These are phyloP conservation scores for Megalopta genalis DNA, from an alignment of 1,140 invertebrate genomes.

Conservation along the genomic window DNA sequence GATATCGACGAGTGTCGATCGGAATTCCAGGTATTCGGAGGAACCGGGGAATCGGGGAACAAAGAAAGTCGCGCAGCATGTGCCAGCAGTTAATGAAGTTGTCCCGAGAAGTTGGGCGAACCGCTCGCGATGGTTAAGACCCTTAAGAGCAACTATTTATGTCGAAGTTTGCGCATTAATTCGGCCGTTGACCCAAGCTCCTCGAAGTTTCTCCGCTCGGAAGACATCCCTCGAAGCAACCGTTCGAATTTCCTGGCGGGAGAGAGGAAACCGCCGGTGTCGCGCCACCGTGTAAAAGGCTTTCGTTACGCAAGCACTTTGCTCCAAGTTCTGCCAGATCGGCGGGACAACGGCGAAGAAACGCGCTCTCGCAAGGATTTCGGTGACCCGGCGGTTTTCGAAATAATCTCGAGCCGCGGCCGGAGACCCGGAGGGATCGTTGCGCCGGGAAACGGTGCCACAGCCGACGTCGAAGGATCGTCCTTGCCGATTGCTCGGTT, in stretches of 20 bases:
- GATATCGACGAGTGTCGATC: neutral
- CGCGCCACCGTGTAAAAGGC: constrained; percentile 54
- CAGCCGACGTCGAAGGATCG: constrained; percentile 37
- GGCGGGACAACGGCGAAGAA: constrained; percentile 13
- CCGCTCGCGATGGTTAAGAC: constrained; percentile 66
- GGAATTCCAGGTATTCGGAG: neutral
- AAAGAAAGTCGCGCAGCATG: constrained; percentile 43
- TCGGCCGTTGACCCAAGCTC: constrained; percentile 61
- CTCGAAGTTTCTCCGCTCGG: constrained; percentile 48
- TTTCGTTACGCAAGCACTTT: constrained; percentile 56
- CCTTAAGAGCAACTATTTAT: constrained; percentile 64
- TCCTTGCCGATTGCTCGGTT: constrained; percentile 19
- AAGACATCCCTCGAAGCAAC: constrained; percentile 66
- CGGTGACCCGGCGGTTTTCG: constrained; percentile 28
- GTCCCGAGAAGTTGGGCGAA: constrained; percentile 51
- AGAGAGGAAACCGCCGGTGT: constrained; percentile 40
- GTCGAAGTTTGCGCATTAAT: constrained; percentile 68
- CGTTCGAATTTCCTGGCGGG: constrained; percentile 56
- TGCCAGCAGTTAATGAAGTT: constrained; percentile 61
- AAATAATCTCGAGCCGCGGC: constrained; percentile 34
- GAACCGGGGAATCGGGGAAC: constrained; percentile 6
- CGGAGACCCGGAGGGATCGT: constrained; percentile 3
- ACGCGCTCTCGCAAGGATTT: neutral
- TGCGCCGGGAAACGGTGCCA: constrained; percentile 5
- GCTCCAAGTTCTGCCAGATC: constrained; percentile 27